phyloP scores from a whole-genome alignment of 2,888 invertebrate genomes.

The Trissonchulus latispiculum region DNA sequence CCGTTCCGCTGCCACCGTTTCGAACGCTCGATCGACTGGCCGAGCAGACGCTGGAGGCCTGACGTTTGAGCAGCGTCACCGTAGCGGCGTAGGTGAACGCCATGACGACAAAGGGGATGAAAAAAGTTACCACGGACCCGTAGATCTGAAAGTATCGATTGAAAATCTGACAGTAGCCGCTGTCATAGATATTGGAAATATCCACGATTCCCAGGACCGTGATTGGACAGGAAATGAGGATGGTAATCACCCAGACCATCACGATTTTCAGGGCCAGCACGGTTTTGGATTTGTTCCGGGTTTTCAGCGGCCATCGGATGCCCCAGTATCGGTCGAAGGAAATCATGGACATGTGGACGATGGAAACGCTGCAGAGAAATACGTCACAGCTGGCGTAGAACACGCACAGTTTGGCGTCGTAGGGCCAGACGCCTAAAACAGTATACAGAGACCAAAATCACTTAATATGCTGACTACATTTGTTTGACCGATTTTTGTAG shows the following conservation, averaged over 20 bases:
- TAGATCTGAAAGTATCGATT: conserved; percentile 33
- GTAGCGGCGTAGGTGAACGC: conserved; percentile 85
- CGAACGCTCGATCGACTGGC: neutral
- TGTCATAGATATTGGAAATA: conserved; percentile 47
- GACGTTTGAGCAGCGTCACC: conserved; percentile 64
- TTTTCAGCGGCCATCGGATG: conserved; percentile 80
- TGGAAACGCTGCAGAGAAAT: conserved; percentile 52
- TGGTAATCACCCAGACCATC: conserved; percentile 83
- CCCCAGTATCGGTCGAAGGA: conserved; percentile 66
- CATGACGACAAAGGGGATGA: conserved; percentile 89
- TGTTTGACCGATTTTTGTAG: too few relatives aligned
- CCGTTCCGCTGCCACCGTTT: neutral
- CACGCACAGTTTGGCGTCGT: conserved; percentile 52
- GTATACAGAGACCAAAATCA: too few relatives aligned
- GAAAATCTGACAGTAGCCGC: conserved; percentile 46
- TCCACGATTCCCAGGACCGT: conserved; percentile 51
- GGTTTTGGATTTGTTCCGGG: conserved; percentile 71
- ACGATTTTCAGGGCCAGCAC: conserved; percentile 66
- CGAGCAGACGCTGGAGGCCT: neutral
- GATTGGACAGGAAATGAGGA: conserved; percentile 78
- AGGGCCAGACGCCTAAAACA: conserved; percentile 77
- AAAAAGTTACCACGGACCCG: conserved; percentile 87
- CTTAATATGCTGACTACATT: too few relatives aligned
- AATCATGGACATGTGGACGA: conserved; percentile 54
- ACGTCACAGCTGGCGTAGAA: conserved; percentile 72